A percentile compares a stretch with the other conserved stretches of the same genome.
Evolutionary conservation across 2,113 vertebrate species (phyloP).

Genomic region (Stigmatopora nigra): DNA sequence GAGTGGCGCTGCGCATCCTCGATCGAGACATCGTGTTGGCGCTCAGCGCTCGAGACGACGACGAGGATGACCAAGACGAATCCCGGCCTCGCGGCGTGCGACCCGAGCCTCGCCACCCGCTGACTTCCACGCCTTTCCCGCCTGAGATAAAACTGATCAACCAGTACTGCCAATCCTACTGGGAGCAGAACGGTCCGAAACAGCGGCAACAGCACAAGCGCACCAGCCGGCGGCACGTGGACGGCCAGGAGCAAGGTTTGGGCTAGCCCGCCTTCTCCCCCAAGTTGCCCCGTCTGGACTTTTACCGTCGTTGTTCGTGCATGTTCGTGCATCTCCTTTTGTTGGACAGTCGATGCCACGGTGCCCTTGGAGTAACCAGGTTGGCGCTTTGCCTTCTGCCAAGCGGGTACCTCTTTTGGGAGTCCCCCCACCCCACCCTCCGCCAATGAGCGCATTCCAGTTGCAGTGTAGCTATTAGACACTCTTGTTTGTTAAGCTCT

Average conservation of each 20-base stretch:
- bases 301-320: slow-evolving; percentile 33
- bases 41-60: slow-evolving; percentile 64
- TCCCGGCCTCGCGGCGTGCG: slow-evolving; percentile 28
- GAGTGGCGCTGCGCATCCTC: slow-evolving; percentile 71
- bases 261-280: slow-evolving; percentile 40
- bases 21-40: slow-evolving; percentile 74
- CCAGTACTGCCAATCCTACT: slow-evolving; percentile 75
- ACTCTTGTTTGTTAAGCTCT: neutral
- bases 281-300: neutral
- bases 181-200: slow-evolving; percentile 61
- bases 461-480: neutral
- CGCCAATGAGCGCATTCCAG: slow-evolving; percentile 26
- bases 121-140: slow-evolving; percentile 47
- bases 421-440: slow-evolving; percentile 34
- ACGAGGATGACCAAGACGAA: slow-evolving; percentile 38
- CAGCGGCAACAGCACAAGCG: slow-evolving; percentile 61
- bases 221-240: slow-evolving; percentile 68
- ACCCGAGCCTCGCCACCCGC: slow-evolving; percentile 14
- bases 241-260: slow-evolving; percentile 62
- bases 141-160: slow-evolving; percentile 69
- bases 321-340: slow-evolving; percentile 30
- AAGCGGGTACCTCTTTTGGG: slow-evolving; percentile 16
- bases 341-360: slow-evolving; percentile 26
- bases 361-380: slow-evolving; percentile 13
- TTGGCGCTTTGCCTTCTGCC: slow-evolving; percentile 9